A percentile compares a stretch with the other conserved stretches of the same genome.
phyloP scores from a whole-genome alignment of 2,113 vertebrate genomes.

The Barbus barbus region DNA sequence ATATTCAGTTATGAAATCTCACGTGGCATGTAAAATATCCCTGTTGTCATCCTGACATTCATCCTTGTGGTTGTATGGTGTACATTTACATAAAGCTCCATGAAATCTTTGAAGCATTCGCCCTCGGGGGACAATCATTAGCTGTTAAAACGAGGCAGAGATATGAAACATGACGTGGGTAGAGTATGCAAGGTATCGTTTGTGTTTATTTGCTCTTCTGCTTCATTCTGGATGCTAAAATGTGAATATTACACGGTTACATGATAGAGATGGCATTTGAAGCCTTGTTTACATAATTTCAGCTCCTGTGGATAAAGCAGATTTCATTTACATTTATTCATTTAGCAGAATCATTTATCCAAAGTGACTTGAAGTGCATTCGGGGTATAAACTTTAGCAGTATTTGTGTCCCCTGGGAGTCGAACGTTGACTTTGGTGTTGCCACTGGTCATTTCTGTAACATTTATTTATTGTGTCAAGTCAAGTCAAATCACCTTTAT shows the following conservation, averaged over 20 bases:
- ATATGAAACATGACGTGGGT: constrained; percentile 4
- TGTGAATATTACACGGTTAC: background rate
- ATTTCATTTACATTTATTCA: constrained; percentile 3
- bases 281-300: constrained; percentile 29
- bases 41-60: background rate
- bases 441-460: background rate
- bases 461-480: no score
- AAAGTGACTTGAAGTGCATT: background rate
- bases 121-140: background rate
- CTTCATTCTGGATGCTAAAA: background rate
- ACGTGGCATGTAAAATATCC: background rate
- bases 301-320: background rate
- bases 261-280: constrained; percentile 16
- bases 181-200: background rate
- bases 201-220: constrained; percentile 1
- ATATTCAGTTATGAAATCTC: constrained; percentile 17
- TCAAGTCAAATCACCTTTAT: no score
- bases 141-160: background rate
- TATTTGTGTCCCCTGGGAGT: background rate
- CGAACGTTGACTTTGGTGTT: background rate
- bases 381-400: background rate
- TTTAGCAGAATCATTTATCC: constrained; percentile 1
- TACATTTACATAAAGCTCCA: background rate
- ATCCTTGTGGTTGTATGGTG: background rate
- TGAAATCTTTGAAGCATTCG: constrained; percentile 19